Conservation (phyloP, 1,140 invertebrate species). For the Conopomorpha cramerella region DNA sequence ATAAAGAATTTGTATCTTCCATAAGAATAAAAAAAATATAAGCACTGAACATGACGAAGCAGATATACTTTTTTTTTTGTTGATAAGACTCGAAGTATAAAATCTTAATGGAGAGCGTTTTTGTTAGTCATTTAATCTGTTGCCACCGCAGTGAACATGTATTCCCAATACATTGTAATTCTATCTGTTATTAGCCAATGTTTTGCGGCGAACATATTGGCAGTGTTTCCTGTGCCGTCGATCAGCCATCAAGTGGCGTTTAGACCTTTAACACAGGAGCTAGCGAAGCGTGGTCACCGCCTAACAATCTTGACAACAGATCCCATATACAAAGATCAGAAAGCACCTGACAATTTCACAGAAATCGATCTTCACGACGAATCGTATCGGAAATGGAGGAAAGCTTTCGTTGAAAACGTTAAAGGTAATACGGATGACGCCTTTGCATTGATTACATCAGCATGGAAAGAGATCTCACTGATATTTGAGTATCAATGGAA, state of each 20-base stretch:
- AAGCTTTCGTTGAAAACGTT: neutral
- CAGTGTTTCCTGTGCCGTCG: conserved; percentile 32
- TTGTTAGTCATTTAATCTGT: too few species aligned
- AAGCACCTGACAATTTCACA: conserved; percentile 11
- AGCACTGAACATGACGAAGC: too few species aligned
- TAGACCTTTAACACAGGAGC: conserved; percentile 21
- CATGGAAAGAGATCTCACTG: conserved; percentile 1
- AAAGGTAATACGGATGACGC: neutral
- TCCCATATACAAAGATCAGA: conserved; percentile 6
- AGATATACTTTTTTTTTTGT: too few species aligned
- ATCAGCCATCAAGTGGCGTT: conserved; percentile 58
- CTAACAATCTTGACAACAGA: conserved; percentile 20
- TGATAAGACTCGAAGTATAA: too few species aligned
- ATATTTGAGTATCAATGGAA: conserved; percentile 8
- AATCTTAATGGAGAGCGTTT: too few species aligned
- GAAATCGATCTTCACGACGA: conserved; percentile 14
- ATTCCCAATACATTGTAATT: too few species aligned
- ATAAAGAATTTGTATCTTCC: too few species aligned
- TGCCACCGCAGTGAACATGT: too few species aligned
- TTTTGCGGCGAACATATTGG: too few species aligned
- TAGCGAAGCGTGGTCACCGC: conserved; percentile 39
- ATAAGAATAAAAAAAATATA: too few species aligned
- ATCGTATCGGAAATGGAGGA: conserved; percentile 5
- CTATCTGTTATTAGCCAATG: too few species aligned
- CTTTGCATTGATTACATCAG: neutral